phyloP scores from a whole-genome alignment of 2,888 invertebrate species.

The Amaurobius ferox region DNA sequence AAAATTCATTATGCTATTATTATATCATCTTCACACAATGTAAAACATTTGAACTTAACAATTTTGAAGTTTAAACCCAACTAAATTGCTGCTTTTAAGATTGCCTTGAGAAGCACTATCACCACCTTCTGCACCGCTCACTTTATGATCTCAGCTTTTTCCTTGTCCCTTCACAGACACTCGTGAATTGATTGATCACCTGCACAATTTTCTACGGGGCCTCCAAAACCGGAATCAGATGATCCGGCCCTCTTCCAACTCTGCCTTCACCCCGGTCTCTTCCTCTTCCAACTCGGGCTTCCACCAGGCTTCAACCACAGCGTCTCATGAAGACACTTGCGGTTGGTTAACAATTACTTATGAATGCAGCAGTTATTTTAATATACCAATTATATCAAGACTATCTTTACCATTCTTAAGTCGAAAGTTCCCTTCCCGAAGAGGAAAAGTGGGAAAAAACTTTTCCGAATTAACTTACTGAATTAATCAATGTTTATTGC shows the following conservation, averaged over 20 bases:
- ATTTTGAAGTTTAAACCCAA: too few species aligned
- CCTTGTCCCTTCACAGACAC: constrained; percentile 39
- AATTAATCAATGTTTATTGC: too few species aligned
- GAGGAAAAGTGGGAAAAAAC: too few species aligned
- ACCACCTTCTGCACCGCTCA: not conserved
- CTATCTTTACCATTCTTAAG: too few species aligned
- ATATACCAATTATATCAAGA: too few species aligned
- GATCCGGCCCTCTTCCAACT: constrained; percentile 58
- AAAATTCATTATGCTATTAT: too few species aligned
- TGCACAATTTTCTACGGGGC: constrained; percentile 68
- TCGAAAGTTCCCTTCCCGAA: too few species aligned
- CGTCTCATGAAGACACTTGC: constrained; percentile 4
- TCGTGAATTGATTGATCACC: constrained; percentile 67
- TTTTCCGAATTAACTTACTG: too few species aligned
- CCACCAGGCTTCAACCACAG: constrained; percentile 22
- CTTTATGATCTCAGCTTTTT: not conserved
- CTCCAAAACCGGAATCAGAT: constrained; percentile 67
- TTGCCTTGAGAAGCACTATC: constrained; percentile 19
- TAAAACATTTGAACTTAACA: too few species aligned
- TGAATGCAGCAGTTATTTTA: too few species aligned
- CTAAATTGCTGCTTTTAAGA: too few species aligned
- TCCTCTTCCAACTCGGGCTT: constrained; percentile 60
- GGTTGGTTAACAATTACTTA: constrained; percentile 14
- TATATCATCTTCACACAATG: too few species aligned
- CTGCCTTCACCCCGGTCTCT: constrained; percentile 64